Percentiles rank a stretch among this genome's conserved stretches.
Conservation (phyloP, 2,797 vertebrate genomes). For the Denticeps clupeoides region DNA sequence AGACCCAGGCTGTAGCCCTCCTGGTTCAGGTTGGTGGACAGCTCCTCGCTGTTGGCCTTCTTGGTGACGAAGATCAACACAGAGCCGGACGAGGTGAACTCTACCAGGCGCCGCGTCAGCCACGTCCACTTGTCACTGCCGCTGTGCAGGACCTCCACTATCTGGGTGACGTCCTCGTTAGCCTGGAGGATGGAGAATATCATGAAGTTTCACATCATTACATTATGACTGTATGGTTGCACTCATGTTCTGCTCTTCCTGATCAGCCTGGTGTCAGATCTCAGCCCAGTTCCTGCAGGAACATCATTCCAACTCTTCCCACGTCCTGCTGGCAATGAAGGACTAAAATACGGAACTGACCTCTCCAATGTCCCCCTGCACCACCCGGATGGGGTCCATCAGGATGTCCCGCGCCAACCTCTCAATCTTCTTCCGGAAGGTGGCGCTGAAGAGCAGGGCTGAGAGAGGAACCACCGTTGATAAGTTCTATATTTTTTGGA, state of each 20-base stretch:
- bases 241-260: too few species aligned
- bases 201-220: too few species aligned
- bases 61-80: conserved; percentile 97
- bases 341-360: conserved; percentile 56
- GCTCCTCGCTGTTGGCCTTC: conserved; percentile 87
- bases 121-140: conserved; percentile 88
- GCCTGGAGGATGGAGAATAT: conserved; percentile 59
- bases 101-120: conserved; percentile 83
- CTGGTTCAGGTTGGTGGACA: conserved; percentile 84
- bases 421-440: conserved; percentile 97
- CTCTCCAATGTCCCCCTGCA: conserved; percentile 98
- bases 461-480: too few species aligned
- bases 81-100: conserved; percentile 88
- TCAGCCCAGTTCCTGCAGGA: too few species aligned
- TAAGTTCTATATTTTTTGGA: too few species aligned
- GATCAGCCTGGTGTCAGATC: too few species aligned
- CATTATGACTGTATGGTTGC: too few species aligned
- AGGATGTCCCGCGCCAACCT: conserved; percentile 90
- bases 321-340: too few species aligned
- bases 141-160: conserved; percentile 79
- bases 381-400: conserved; percentile 89
- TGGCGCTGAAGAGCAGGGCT: conserved; percentile 96
- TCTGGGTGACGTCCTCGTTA: conserved; percentile 92
- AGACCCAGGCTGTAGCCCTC: conserved; percentile 90
- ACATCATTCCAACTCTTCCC: too few species aligned